Evolutionary conservation across 2,113 vertebrate genomes (phyloP).

Genomic region (Poeciliopsis occidentalis): DNA sequence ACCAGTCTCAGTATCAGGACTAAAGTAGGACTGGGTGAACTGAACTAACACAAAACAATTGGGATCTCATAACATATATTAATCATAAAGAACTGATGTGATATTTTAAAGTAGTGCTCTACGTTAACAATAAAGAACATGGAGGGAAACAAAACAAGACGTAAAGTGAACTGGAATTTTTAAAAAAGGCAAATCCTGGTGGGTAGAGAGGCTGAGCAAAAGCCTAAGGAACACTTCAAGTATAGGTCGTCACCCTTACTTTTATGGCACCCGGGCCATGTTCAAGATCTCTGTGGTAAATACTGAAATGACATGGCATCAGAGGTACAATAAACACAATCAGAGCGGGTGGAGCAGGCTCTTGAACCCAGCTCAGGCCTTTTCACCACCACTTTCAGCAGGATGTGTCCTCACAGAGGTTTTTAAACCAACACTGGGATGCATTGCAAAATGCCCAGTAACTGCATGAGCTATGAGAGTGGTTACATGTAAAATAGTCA

Average conservation of each 20-base stretch:
- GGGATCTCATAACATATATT: background rate
- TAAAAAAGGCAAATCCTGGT: background rate
- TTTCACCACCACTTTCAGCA: slow-evolving; percentile 33
- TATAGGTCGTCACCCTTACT: background rate
- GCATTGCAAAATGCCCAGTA: slow-evolving; percentile 15
- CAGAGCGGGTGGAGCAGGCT: slow-evolving; percentile 38
- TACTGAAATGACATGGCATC: slow-evolving; percentile 25
- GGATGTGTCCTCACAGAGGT: slow-evolving; percentile 57
- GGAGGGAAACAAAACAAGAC: background rate
- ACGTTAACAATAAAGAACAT: background rate
- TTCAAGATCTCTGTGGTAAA: slow-evolving; percentile 9
- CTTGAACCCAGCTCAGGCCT: slow-evolving; percentile 54
- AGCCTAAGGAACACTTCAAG: slow-evolving; percentile 21
- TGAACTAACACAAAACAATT: slow-evolving; percentile 11
- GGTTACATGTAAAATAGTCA: slow-evolving; percentile 14
- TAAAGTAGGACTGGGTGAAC: background rate
- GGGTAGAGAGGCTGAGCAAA: slow-evolving; percentile 28
- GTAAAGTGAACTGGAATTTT: background rate
- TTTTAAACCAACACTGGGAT: slow-evolving; percentile 18
- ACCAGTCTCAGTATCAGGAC: slow-evolving; percentile 33
- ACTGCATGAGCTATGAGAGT: slow-evolving; percentile 1
- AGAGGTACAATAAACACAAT: slow-evolving; percentile 20
- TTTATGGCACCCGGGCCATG: slow-evolving; percentile 32
- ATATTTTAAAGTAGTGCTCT: background rate
- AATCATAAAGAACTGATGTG: slow-evolving; percentile 8